phyloP scores from a whole-genome alignment of 1,140 invertebrate genomes.

The Musca domestica region DNA sequence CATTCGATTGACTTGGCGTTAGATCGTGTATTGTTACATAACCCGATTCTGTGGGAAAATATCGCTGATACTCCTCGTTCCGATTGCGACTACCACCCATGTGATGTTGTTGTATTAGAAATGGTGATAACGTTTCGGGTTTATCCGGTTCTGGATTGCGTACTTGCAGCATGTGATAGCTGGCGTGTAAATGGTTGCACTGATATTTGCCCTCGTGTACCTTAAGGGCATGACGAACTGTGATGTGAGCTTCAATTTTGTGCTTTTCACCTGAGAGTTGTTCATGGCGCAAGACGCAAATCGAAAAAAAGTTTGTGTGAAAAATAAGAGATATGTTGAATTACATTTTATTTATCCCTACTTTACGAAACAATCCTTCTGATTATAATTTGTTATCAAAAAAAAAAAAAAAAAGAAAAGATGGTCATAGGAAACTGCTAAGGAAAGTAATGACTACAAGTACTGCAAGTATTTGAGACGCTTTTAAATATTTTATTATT shows the following conservation, averaged over 20 bases:
- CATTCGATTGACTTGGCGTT: constrained; percentile 41
- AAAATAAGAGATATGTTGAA: too few species aligned
- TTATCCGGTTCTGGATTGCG: constrained; percentile 27
- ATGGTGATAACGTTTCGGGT: constrained; percentile 23
- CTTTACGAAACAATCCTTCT: too few species aligned
- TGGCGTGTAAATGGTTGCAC: constrained; percentile 41
- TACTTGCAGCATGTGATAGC: constrained; percentile 40
- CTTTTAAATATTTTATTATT: too few species aligned
- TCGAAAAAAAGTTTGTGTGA: too few species aligned
- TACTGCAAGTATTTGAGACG: too few species aligned
- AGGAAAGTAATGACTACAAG: too few species aligned
- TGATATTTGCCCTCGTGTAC: constrained; percentile 51
- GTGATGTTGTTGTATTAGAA: constrained; percentile 4
- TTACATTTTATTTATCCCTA: too few species aligned
- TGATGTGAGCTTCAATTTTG: constrained; percentile 49
- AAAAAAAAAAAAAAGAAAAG: too few species aligned
- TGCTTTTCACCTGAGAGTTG: constrained; percentile 47
- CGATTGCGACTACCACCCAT: neutral
- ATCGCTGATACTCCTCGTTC: constrained; percentile 3
- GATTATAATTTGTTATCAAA: too few species aligned
- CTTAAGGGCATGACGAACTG: constrained; percentile 44
- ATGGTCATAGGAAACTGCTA: too few species aligned
- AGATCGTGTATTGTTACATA: constrained; percentile 48
- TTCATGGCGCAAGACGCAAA: too few species aligned
- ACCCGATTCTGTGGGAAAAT: constrained; percentile 41